Conservation (phyloP, 2,888 invertebrate genomes). For the Fragum fragum region DNA sequence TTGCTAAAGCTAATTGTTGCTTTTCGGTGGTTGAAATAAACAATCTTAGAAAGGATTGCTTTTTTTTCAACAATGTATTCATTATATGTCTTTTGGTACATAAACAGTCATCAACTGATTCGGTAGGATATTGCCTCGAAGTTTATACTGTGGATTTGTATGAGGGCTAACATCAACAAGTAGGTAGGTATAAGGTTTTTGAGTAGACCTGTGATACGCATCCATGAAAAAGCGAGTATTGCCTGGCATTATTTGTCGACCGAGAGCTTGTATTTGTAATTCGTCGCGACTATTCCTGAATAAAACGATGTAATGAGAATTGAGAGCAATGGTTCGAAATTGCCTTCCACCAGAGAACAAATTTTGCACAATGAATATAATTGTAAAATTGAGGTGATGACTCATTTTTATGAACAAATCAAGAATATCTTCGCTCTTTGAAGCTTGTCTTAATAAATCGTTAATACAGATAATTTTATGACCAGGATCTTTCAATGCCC, state of each 20-base stretch:
- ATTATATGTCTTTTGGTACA: background rate
- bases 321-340: constrained; percentile 18
- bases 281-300: constrained; percentile 52
- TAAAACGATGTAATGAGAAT: constrained; percentile 45
- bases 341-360: constrained; percentile 20
- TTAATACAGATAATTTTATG: constrained; percentile 26
- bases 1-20: constrained; percentile 13
- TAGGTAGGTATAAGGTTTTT: constrained; percentile 30
- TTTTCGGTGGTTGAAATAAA: background rate
- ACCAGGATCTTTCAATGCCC: constrained; percentile 1
- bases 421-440: background rate
- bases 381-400: constrained; percentile 15
- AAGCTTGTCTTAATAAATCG: constrained; percentile 5
- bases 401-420: background rate
- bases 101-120: constrained; percentile 11
- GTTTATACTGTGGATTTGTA: background rate
- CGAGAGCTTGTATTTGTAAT: constrained; percentile 53
- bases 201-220: constrained; percentile 43
- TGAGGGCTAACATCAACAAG: constrained; percentile 40
- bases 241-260: constrained; percentile 53
- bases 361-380: constrained; percentile 22
- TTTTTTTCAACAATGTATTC: constrained; percentile 1
- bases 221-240: constrained; percentile 49
- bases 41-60: background rate
- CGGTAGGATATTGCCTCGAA: constrained; percentile 1